phyloP scores from a whole-genome alignment of 1,140 invertebrate species.

The Polypedilum pembai region DNA sequence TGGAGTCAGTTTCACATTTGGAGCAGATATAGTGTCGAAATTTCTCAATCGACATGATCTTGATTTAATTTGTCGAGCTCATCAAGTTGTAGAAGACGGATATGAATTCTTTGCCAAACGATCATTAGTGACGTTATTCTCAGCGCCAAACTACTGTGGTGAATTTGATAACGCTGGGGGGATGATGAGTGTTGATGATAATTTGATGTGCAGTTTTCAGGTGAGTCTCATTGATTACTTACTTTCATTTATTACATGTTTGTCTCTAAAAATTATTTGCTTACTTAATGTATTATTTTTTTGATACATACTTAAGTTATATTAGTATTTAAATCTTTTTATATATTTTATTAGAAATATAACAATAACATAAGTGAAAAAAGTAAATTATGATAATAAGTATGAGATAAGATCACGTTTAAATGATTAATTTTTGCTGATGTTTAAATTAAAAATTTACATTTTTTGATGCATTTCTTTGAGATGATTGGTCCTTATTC shows the following conservation, averaged over 20 bases:
- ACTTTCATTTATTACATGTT: too few relatives aligned
- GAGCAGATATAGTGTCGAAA: conserved; percentile 74
- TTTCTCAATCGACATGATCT: conserved; percentile 79
- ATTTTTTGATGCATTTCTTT: too few relatives aligned
- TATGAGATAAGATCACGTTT: neutral
- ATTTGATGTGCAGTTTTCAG: conserved; percentile 86
- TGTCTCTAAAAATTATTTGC: too few relatives aligned
- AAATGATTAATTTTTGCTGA: neutral
- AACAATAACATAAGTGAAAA: conserved; percentile 31
- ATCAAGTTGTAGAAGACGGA: conserved; percentile 88
- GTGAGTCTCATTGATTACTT: conserved; percentile 31
- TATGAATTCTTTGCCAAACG: conserved; percentile 88
- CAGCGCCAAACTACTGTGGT: conserved; percentile 80
- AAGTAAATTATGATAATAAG: neutral
- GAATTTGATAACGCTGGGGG: conserved; percentile 90
- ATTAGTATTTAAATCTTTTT: too few relatives aligned
- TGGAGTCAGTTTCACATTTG: conserved; percentile 81
- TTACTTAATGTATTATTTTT: too few relatives aligned
- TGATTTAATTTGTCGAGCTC: conserved; percentile 82
- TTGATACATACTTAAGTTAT: too few relatives aligned
- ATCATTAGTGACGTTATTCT: conserved; percentile 87
- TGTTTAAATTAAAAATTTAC: too few relatives aligned
- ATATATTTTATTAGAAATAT: too few relatives aligned
- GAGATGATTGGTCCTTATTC: too few relatives aligned
- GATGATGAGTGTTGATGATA: conserved; percentile 99